Conservation (phyloP, 1,140 invertebrate genomes). For the Drosophila ironensis region DNA sequence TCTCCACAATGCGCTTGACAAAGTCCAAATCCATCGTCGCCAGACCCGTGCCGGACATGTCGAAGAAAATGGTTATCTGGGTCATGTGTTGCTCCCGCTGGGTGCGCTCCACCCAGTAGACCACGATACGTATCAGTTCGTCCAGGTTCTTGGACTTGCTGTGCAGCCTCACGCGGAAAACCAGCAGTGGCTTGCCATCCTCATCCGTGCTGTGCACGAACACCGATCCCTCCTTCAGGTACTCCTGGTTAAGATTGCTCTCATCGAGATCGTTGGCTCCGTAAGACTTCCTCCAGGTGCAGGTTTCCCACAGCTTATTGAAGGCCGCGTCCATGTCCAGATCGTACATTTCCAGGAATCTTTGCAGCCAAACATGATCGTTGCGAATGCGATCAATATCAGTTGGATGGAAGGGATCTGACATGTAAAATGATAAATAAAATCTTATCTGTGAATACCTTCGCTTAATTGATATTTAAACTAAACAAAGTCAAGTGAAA, state of each 20-base stretch:
- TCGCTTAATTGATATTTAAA: no score
- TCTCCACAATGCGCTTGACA: constrained; percentile 91
- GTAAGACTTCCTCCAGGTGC: constrained; percentile 91
- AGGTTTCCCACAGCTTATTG: constrained; percentile 91
- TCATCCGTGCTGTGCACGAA: constrained; percentile 90
- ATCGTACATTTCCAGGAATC: constrained; percentile 89
- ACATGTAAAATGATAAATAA: not conserved
- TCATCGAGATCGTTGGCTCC: constrained; percentile 90
- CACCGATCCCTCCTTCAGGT: constrained; percentile 89
- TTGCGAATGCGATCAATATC: constrained; percentile 87
- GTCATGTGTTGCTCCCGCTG: constrained; percentile 90
- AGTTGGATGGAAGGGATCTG: constrained; percentile 84
- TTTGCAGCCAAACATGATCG: constrained; percentile 86
- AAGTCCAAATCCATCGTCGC: constrained; percentile 95
- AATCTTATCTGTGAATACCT: constrained; percentile 20
- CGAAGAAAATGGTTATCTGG: constrained; percentile 93
- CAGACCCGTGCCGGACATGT: constrained; percentile 92
- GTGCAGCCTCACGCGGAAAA: constrained; percentile 90
- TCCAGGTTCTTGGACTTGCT: constrained; percentile 88
- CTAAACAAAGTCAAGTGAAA: no score
- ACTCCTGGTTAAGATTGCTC: constrained; percentile 86
- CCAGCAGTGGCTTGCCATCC: constrained; percentile 89
- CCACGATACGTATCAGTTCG: constrained; percentile 90
- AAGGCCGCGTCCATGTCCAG: constrained; percentile 85
- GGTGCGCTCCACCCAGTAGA: constrained; percentile 94